phyloP scores from a whole-genome alignment of 2,113 vertebrate genomes.

The Bagarius yarrelli region DNA sequence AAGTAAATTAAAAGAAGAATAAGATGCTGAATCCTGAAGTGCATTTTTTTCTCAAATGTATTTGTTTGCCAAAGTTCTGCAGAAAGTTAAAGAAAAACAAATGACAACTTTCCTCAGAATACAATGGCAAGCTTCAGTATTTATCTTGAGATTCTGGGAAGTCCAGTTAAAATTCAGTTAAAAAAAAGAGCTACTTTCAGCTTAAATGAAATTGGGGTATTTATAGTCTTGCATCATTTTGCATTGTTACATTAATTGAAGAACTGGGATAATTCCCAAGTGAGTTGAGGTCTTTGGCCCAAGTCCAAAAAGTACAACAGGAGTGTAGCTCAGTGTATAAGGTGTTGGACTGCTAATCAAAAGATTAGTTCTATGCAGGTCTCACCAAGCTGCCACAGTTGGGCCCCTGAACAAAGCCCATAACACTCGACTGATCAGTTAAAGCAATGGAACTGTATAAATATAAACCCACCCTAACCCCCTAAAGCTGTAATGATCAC shows the following conservation, averaged over 20 bases:
- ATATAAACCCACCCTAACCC: not conserved
- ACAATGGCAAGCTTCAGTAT: not conserved
- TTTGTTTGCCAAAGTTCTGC: not conserved
- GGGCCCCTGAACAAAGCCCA: no score
- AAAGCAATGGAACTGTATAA: no score
- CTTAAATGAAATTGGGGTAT: no score
- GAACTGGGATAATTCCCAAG: not conserved
- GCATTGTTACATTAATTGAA: not conserved
- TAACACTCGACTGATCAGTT: no score
- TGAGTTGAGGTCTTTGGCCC: not conserved
- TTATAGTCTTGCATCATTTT: not conserved
- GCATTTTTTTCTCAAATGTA: not conserved
- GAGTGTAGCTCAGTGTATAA: no score
- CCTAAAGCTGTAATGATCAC: conserved; percentile 47
- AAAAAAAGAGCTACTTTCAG: no score
- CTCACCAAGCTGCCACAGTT: no score
- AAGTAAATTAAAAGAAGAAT: not conserved
- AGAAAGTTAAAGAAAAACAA: not conserved
- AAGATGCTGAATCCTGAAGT: not conserved
- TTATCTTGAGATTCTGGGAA: not conserved
- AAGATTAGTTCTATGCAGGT: no score
- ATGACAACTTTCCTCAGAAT: not conserved
- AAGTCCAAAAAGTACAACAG: not conserved
- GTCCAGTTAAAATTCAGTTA: no score
- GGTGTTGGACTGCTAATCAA: no score